Percentiles rank a stretch among this genome's conserved stretches.
phyloP scores from a whole-genome alignment of 2,113 vertebrate species.

The Oreotrochilus melanogaster region DNA sequence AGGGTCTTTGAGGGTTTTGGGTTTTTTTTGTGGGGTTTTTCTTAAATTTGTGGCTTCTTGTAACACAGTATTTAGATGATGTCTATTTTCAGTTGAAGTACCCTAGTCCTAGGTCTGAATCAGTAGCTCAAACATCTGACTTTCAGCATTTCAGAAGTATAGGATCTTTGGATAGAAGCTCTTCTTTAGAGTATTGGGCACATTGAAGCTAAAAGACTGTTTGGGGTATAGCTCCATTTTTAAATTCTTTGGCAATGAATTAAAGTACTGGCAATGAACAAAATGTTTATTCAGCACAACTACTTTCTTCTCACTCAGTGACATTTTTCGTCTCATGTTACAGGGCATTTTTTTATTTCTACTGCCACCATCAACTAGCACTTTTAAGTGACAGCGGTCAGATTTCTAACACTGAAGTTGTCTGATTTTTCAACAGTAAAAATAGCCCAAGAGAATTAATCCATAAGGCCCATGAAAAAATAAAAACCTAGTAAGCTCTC shows the following conservation, averaged over 20 bases:
- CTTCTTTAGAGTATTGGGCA: background rate
- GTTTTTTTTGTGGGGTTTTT: background rate
- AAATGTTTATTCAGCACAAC: background rate
- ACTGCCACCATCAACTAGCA: background rate
- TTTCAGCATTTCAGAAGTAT: background rate
- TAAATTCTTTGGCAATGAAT: background rate
- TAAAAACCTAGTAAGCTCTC: background rate
- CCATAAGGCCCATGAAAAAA: background rate
- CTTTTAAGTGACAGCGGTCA: background rate
- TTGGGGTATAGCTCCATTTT: background rate
- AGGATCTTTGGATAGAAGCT: background rate
- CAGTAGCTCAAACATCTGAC: background rate
- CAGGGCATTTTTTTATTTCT: background rate
- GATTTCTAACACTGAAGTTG: background rate
- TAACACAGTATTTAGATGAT: background rate
- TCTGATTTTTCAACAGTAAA: conserved; percentile 23
- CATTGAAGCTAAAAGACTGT: background rate
- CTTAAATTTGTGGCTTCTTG: background rate
- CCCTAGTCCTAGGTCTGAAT: background rate
- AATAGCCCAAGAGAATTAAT: conserved; percentile 9
- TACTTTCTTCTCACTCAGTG: background rate
- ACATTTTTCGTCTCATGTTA: background rate
- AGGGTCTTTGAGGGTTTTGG: background rate
- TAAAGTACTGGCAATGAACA: background rate
- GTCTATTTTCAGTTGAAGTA: background rate